A percentile compares a stretch with the other conserved stretches of the same genome.
Evolutionary conservation across 2,888 invertebrate species (phyloP).

Genomic region (Eilema sororculum): DNA sequence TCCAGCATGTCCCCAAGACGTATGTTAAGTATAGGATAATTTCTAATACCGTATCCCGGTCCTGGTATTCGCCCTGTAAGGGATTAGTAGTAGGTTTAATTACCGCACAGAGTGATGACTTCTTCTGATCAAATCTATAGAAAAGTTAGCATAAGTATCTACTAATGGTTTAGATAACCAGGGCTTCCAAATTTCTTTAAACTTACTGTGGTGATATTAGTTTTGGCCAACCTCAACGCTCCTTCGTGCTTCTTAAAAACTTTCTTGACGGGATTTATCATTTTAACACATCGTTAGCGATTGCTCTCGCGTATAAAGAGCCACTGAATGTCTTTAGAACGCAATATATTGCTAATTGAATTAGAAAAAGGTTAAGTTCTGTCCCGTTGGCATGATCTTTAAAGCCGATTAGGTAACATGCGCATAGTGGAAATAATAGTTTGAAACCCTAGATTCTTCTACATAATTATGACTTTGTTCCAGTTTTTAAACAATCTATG

Average conservation of each 20-base stretch:
- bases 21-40: no score
- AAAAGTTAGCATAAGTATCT: no score
- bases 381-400: conserved; percentile 30
- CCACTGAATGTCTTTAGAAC: conserved; percentile 27
- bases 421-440: conserved; percentile 8
- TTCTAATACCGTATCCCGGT: no score
- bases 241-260: conserved; percentile 65
- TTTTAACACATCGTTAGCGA: conserved; percentile 31
- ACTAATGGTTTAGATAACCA: neutral
- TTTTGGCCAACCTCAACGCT: conserved; percentile 60
- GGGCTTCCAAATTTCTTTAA: no score
- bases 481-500: no score
- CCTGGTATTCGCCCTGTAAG: no score
- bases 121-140: no score
- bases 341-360: conserved; percentile 36
- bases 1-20: no score
- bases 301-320: conserved; percentile 10
- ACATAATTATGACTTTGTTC: no score
- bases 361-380: conserved; percentile 33
- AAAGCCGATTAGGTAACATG: conserved; percentile 49
- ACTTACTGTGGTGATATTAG: conserved; percentile 66
- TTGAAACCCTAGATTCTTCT: neutral
- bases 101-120: no score
- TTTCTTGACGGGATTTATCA: conserved; percentile 63
- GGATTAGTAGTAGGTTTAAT: no score